Conservation (phyloP, 2,888 invertebrate genomes). For the Homarus gammarus region DNA sequence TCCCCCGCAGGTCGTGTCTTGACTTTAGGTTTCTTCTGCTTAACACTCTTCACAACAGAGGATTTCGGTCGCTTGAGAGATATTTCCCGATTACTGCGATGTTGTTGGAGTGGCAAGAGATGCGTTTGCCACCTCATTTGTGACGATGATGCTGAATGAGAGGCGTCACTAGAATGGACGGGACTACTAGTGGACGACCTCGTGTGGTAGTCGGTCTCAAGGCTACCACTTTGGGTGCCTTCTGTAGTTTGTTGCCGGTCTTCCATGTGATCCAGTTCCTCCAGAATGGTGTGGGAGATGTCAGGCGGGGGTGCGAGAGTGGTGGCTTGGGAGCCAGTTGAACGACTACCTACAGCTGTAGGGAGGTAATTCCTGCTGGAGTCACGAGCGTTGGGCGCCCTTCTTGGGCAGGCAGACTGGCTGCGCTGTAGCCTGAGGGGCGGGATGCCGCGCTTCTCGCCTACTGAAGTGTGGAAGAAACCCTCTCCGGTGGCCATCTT, state of each 20-base stretch:
- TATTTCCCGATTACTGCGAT: neutral
- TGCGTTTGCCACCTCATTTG: conserved; percentile 5
- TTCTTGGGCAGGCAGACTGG: conserved; percentile 45
- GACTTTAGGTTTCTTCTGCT: conserved; percentile 9
- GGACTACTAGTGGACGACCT: conserved; percentile 20
- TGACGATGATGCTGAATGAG: neutral
- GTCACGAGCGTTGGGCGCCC: neutral
- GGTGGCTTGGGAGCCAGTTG: neutral
- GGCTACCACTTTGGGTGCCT: conserved; percentile 5
- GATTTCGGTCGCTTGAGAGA: conserved; percentile 51
- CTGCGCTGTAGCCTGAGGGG: conserved; percentile 57
- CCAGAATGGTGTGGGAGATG: neutral
- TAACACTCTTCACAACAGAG: conserved; percentile 6
- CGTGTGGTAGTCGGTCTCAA: conserved; percentile 45
- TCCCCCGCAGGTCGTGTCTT: neutral
- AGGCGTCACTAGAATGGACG: neutral
- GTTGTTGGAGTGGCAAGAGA: neutral
- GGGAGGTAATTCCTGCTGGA: neutral
- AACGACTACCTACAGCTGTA: neutral
- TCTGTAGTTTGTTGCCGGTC: neutral
- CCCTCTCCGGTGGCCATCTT: conserved; percentile 44
- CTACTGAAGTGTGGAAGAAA: conserved; percentile 59
- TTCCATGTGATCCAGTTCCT: conserved; percentile 39
- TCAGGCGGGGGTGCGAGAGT: neutral
- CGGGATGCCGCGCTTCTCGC: conserved; percentile 63